Percentiles rank a stretch among this genome's conserved stretches.
Evolutionary conservation across 1,140 invertebrate genomes (phyloP).

Genomic region (Drosophila setifemur): DNA sequence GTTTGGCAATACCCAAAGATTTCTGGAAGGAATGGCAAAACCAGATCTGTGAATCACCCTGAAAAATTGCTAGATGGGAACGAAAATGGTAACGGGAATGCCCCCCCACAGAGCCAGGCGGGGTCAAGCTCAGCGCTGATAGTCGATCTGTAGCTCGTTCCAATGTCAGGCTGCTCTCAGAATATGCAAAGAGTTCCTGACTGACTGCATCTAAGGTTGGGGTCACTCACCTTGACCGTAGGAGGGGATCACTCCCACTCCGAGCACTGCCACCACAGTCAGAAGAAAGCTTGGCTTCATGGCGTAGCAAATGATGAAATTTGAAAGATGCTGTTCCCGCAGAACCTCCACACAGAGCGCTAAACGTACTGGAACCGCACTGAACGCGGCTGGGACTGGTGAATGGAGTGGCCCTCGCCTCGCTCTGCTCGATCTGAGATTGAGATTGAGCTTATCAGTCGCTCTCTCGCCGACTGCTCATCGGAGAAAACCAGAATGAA

Average conservation of each 20-base stretch:
- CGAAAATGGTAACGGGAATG: constrained; percentile 10
- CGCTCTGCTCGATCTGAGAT: constrained; percentile 5
- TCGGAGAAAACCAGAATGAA: constrained; percentile 1
- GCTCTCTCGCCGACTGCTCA: constrained; percentile 1
- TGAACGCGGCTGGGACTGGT: constrained; percentile 35
- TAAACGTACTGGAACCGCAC: constrained; percentile 37
- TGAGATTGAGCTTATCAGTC: constrained; percentile 51
- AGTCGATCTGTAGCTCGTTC: constrained; percentile 38
- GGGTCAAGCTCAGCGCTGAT: constrained; percentile 71
- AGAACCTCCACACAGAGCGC: background rate
- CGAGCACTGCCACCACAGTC: constrained; percentile 9
- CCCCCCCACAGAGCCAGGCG: constrained; percentile 11
- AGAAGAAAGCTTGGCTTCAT: constrained; percentile 37
- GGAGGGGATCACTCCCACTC: background rate
- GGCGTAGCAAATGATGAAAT: constrained; percentile 1
- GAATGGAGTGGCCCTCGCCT: constrained; percentile 3
- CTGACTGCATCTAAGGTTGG: background rate
- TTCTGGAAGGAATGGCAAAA: constrained; percentile 30
- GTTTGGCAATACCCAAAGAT: constrained; percentile 60
- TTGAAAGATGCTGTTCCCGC: constrained; percentile 11
- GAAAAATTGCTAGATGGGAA: background rate
- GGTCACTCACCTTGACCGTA: constrained; percentile 46
- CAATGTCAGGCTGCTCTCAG: constrained; percentile 1
- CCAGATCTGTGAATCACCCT: background rate
- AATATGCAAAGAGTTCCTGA: background rate